Evolutionary conservation across 2,888 invertebrate genomes (phyloP), one percentile per base, ranked within the genome.

Genomic region (Pseudoips prasinana): DNA sequence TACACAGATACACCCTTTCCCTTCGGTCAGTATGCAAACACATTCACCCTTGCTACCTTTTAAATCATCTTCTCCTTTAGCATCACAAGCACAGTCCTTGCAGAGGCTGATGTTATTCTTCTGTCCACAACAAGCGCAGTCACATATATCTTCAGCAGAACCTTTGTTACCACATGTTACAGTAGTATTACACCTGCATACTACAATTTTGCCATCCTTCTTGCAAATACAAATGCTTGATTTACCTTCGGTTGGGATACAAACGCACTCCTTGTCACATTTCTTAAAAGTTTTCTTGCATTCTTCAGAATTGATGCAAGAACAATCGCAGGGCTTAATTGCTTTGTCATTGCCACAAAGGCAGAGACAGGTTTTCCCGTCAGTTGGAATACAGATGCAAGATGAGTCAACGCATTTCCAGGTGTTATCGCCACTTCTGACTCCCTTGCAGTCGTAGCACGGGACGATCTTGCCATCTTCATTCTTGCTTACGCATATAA

Each of bases 351-450:
- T n/a, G 2, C 7, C 20, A 7, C 20, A 20, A 0, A 53, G 14
- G 14, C 39, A 39, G 8, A 36, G 31, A 29, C 42, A 39, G n/a
- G 35, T 8, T 8, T 41, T 46, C 0, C 41, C 50, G 3, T 33
- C 33, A 18, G 40, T 48, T 8, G 33, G 28, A 3, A 52, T 39
- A 20, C 42, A 36, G 10, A 58, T 42, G 29, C 64, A 63, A 35
- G 48, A 39, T 30, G 67, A 65, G n/a, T 50, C 49, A 22, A 45
- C 51, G 23, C 64, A 60, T 29, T 52, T 54, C 34, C 46, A 50
- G 25, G 7, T 17, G 26, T 7, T 17, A 14, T 23, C 30, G 3
- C 18, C 24, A 5, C 9, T 27, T 9, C n/a, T 20, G 20, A 20
- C 7, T 20, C 14, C 28, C 19, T 23, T 23, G 22, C 23, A 27